These are phyloP conservation scores for Oncorhynchus clarkii DNA, from an alignment of 2,113 vertebrate species.

Conservation along the genomic window DNA sequence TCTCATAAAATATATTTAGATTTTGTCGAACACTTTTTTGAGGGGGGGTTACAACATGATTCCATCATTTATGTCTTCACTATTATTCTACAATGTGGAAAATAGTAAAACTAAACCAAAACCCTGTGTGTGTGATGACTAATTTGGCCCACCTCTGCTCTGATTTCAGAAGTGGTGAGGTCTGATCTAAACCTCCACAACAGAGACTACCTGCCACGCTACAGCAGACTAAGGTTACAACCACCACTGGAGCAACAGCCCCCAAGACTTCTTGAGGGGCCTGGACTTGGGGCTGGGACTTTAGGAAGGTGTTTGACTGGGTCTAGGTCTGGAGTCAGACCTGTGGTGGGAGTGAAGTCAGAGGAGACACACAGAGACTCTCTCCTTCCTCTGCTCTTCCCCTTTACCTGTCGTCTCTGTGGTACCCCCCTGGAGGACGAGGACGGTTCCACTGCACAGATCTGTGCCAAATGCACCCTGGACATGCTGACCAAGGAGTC, in stretches of 20 bases:
- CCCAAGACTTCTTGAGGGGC: constrained; percentile 31
- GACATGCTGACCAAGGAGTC: constrained; percentile 81
- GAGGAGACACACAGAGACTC: not conserved
- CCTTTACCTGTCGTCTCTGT: constrained; percentile 88
- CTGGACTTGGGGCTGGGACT: no score
- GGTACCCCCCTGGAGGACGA: constrained; percentile 87
- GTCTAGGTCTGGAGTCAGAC: not conserved
- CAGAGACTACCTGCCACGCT: constrained; percentile 69
- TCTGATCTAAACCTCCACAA: constrained; percentile 65
- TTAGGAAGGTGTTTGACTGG: no score
- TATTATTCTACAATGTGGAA: no score
- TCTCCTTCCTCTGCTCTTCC: constrained; percentile 85
- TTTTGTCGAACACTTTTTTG: no score
- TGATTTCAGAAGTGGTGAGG: constrained; percentile 64
- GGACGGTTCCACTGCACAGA: constrained; percentile 82
- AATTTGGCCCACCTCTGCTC: not conserved
- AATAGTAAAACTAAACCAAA: no score
- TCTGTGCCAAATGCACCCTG: constrained; percentile 87
- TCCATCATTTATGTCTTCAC: no score
- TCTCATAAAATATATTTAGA: no score
- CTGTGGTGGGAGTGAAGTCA: constrained; percentile 23
- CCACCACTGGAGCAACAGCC: constrained; percentile 36
- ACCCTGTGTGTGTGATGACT: no score
- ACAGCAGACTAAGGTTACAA: constrained; percentile 67
- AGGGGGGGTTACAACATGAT: no score